phyloP scores from a whole-genome alignment of 2,797 vertebrate species.

The Brachyalestes nurse region DNA sequence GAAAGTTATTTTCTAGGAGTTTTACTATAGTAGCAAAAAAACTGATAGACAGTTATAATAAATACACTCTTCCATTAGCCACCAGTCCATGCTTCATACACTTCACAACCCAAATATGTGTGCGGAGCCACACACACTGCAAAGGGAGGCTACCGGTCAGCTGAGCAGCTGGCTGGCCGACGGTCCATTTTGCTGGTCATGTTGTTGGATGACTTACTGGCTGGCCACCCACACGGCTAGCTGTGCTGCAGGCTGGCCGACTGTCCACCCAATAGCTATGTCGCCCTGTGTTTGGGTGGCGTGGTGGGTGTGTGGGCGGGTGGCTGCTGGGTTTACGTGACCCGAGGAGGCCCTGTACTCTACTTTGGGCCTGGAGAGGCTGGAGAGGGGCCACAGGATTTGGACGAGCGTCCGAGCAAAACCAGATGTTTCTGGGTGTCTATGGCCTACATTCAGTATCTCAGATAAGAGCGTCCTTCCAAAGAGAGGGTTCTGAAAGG shows the following conservation, averaged over 20 bases:
- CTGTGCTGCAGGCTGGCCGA: not conserved
- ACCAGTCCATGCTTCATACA: not conserved
- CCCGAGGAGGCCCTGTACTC: constrained; percentile 39
- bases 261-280: not conserved
- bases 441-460: constrained; percentile 35
- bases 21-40: too few relatives aligned
- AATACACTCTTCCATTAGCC: not conserved
- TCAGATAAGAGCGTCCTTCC: constrained; percentile 37
- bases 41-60: not conserved
- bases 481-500: not conserved
- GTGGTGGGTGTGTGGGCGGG: constrained; percentile 43
- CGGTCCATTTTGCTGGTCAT: too few relatives aligned
- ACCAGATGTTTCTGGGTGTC: constrained; percentile 55
- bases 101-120: not conserved
- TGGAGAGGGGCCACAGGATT: constrained; percentile 47
- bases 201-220: not conserved
- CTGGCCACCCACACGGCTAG: not conserved
- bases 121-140: constrained; percentile 42
- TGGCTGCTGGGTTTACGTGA: constrained; percentile 48
- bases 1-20: too few relatives aligned
- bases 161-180: not conserved
- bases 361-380: constrained; percentile 42
- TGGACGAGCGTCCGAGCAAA: constrained; percentile 30
- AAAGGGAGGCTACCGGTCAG: constrained; percentile 4
- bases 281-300: constrained; percentile 12